phyloP scores from a whole-genome alignment of 2,888 invertebrate species.

The Nephrotoma flavescens region DNA sequence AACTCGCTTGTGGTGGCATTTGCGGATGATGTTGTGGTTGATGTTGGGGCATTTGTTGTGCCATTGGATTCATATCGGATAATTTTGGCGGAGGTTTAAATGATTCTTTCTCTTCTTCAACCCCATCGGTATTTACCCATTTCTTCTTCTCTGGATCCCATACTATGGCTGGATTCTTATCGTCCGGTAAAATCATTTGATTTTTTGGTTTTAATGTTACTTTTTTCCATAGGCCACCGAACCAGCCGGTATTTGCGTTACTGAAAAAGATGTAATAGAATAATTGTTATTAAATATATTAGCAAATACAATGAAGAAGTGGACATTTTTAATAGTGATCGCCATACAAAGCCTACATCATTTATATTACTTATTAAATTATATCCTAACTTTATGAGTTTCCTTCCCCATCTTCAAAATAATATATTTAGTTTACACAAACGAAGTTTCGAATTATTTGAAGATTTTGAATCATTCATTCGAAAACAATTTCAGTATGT shows the following conservation, averaged over 20 bases:
- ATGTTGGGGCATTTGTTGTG: conserved; percentile 7
- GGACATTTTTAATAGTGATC: too few relatives aligned
- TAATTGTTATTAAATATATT: neutral
- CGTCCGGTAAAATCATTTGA: conserved; percentile 92
- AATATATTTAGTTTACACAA: too few relatives aligned
- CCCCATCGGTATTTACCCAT: conserved; percentile 74
- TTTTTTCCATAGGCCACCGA: conserved; percentile 76
- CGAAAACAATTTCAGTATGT: too few relatives aligned
- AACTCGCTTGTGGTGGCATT: neutral
- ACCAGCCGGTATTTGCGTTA: conserved; percentile 47
- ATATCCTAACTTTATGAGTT: too few relatives aligned
- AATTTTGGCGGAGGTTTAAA: conserved; percentile 58
- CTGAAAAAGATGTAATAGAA: neutral
- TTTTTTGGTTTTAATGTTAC: conserved; percentile 71
- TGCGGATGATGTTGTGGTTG: conserved; percentile 5
- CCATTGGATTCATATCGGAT: conserved; percentile 34
- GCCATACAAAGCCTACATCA: too few relatives aligned
- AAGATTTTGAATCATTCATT: too few relatives aligned
- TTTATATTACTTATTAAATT: too few relatives aligned
- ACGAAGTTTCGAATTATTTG: too few relatives aligned
- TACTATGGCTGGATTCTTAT: conserved; percentile 84
- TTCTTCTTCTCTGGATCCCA: conserved; percentile 80
- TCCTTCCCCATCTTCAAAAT: too few relatives aligned
- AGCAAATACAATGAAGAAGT: neutral
- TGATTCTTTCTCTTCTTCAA: conserved; percentile 39